Percentiles rank a stretch among this genome's conserved stretches.
Conservation (phyloP, 2,888 invertebrate species). For the Cetonia aurata region DNA sequence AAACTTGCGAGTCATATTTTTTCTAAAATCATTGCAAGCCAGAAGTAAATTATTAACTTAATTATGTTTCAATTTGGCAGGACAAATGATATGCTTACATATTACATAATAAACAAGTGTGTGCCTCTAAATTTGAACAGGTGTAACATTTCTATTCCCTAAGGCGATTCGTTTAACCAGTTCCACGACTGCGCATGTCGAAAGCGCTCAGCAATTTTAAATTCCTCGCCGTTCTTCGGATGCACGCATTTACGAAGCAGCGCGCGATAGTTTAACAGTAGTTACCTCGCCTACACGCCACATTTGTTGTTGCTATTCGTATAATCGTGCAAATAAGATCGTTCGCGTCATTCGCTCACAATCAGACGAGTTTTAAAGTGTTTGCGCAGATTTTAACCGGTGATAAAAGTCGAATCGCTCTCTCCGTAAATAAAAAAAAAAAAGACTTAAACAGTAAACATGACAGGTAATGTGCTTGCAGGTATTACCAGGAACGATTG, state of each 20-base stretch:
- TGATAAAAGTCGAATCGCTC: not conserved
- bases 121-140: not conserved
- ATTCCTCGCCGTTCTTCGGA: slow-evolving; percentile 35
- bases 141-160: not conserved
- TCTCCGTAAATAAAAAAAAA: not conserved
- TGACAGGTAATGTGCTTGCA: slow-evolving; percentile 57
- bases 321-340: too few species aligned
- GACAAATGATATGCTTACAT: too few species aligned
- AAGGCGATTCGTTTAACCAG: not conserved
- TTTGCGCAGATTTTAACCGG: too few species aligned
- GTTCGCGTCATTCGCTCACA: too few species aligned
- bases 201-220: slow-evolving; percentile 39
- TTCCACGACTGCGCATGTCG: slow-evolving; percentile 28
- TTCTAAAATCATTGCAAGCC: too few species aligned
- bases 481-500: slow-evolving; percentile 58
- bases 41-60: too few species aligned
- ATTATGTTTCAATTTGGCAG: too few species aligned
- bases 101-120: not conserved
- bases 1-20: too few species aligned
- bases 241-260: not conserved
- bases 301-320: too few species aligned
- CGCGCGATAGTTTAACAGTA: too few species aligned
- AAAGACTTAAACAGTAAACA: slow-evolving; percentile 36
- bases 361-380: too few species aligned
- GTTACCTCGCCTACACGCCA: too few species aligned